Conservation (phyloP, 2,113 vertebrate species). For the Neomonachus schauinslandi region DNA sequence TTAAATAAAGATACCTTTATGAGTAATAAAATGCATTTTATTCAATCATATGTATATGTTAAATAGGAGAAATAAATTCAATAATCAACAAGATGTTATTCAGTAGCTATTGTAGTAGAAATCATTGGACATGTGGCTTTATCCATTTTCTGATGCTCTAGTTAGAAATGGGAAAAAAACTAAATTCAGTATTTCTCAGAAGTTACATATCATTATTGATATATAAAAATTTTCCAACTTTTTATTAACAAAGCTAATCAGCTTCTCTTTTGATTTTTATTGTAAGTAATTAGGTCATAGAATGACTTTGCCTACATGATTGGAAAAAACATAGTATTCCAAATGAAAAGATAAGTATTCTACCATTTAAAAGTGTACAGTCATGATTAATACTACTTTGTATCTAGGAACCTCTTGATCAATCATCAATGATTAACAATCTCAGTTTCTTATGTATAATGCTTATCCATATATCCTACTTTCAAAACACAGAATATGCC, state of each 20-base stretch:
- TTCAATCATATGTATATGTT: slow-evolving; percentile 2
- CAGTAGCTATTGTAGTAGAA: slow-evolving; percentile 41
- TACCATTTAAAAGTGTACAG: background rate
- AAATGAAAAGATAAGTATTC: slow-evolving; percentile 51
- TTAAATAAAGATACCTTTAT: slow-evolving; percentile 33
- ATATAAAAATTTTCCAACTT: slow-evolving; percentile 40
- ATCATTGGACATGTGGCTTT: slow-evolving; percentile 41
- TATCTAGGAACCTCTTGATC: no score
- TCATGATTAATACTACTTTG: slow-evolving; percentile 20
- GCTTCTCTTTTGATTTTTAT: slow-evolving; percentile 53
- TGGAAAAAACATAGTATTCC: background rate
- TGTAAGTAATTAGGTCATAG: slow-evolving; percentile 43
- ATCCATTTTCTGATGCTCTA: slow-evolving; percentile 47
- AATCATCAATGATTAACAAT: slow-evolving; percentile 39
- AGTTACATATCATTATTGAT: background rate
- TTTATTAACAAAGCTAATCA: slow-evolving; percentile 51
- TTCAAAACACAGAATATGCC: background rate
- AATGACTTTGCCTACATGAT: background rate
- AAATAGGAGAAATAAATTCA: slow-evolving; percentile 56
- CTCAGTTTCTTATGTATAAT: background rate
- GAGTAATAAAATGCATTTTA: slow-evolving; percentile 23
- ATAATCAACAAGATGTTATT: slow-evolving; percentile 50
- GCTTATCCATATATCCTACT: slow-evolving; percentile 39
- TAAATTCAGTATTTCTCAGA: slow-evolving; percentile 27
- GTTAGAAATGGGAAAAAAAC: slow-evolving; percentile 17